Evolutionary conservation across 2,113 vertebrate genomes (phyloP), one percentile per base, ranked within the genome.

Genomic region (Rhinopomastus cyanomelas): DNA sequence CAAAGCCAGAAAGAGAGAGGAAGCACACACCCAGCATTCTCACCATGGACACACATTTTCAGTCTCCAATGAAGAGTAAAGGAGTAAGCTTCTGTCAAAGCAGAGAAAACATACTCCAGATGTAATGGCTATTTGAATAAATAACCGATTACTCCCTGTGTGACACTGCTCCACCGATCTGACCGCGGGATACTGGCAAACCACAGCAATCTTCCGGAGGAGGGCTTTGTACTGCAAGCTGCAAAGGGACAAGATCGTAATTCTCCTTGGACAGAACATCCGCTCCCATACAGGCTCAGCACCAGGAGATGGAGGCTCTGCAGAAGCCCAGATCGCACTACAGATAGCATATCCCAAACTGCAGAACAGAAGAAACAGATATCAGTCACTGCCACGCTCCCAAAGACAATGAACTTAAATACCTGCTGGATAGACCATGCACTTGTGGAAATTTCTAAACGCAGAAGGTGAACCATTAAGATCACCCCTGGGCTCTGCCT

Each of bases 1-100:
- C 81, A 95, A 90, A 94, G 92, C 25, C 80, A 87, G 72, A 72
- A 76, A 76, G 57, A 26, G 76, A 82, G 64, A 51, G 69, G 81
- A 88, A 90, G 61, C 83, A 26, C 27, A 21, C 22, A 86, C 16
- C 68, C 90, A 72, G 69, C 49, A 5, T 60, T 55, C 71, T 87
- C 1, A 0, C 64, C 80, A 55, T 0, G 0, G 69, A 86, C 66
- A 90, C 65, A 48, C 48, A 37, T 37, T 81, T 84, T 37, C 64
- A 62, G 77, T 13, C 85, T 79, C 85, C 88, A 73, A 53, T 1
- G 30, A 89, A 86, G 74, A 89, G 88, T 0, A 68, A 57, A 94
- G 46, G 46, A 89, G 69, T 1, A 6, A 90, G 81, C 51, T 86
- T 56, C 90, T 64, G 73, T 83, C 77, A 71, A 65, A 69, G 34